Conservation (phyloP, 2,797 vertebrate genomes). For the Ptychadena robeensis region DNA sequence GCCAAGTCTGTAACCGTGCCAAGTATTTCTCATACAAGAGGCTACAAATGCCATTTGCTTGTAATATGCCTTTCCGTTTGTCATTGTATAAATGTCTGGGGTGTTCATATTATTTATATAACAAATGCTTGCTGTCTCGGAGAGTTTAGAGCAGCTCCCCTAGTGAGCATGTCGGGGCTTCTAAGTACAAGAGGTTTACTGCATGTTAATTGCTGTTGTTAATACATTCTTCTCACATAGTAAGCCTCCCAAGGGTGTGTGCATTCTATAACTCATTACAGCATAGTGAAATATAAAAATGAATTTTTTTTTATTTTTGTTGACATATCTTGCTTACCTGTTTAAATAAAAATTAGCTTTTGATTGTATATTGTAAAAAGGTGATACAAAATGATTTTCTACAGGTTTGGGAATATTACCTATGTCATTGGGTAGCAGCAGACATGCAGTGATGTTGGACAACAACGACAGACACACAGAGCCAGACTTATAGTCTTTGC, state of each 20-base stretch:
- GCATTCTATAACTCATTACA: not conserved
- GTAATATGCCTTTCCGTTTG: slow-evolving; percentile 54
- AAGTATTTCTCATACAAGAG: slow-evolving; percentile 45
- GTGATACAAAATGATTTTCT: too few species aligned
- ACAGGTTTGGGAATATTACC: too few species aligned
- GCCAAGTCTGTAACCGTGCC: slow-evolving; percentile 50
- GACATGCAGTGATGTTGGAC: too few species aligned
- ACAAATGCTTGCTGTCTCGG: slow-evolving; percentile 50
- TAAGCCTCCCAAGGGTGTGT: slow-evolving; percentile 24
- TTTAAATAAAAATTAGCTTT: too few species aligned
- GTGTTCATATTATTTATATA: slow-evolving; percentile 59
- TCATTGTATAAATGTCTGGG: slow-evolving; percentile 56
- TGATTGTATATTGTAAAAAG: too few species aligned
- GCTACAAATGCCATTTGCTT: slow-evolving; percentile 57
- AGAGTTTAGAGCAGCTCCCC: slow-evolving; percentile 46
- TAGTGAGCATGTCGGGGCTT: slow-evolving; percentile 38
- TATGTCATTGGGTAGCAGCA: too few species aligned
- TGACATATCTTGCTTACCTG: too few species aligned
- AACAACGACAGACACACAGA: too few species aligned
- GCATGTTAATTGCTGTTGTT: slow-evolving; percentile 58
- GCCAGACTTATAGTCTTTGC: too few species aligned
- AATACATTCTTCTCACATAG: slow-evolving; percentile 51
- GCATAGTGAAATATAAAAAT: not conserved
- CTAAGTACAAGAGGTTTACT: slow-evolving; percentile 49
- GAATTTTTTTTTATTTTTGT: too few species aligned